A percentile compares a stretch with the other conserved stretches of the same genome.
Evolutionary conservation across 2,888 invertebrate species (phyloP).

Genomic region (Drosophila setosimentum): DNA sequence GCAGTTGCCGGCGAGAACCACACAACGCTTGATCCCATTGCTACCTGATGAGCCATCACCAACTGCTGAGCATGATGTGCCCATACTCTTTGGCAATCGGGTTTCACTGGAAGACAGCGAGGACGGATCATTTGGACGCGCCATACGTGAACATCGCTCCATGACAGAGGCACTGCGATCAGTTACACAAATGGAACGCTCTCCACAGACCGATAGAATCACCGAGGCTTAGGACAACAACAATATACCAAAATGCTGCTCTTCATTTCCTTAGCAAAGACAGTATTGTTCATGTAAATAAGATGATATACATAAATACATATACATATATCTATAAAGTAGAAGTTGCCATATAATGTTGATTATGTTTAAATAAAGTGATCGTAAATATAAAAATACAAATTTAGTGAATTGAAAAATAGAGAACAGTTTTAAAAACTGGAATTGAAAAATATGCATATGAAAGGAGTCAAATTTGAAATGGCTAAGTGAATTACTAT

Average conservation of each 20-base stretch:
- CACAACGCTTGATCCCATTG: conserved; percentile 55
- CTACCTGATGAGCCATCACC: conserved; percentile 7
- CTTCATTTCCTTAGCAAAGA: conserved; percentile 67
- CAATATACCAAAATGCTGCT: conserved; percentile 28
- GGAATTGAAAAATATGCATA: neutral
- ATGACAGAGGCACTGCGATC: conserved; percentile 82
- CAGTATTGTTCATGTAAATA: conserved; percentile 70
- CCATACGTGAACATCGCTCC: conserved; percentile 86
- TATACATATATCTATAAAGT: conserved; percentile 19
- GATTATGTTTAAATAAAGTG: conserved; percentile 57
- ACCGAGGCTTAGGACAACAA: conserved; percentile 55
- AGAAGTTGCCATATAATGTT: conserved; percentile 57
- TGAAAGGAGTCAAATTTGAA: too few relatives aligned
- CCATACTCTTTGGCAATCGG: conserved; percentile 73
- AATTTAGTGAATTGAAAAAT: neutral
- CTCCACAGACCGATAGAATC: neutral
- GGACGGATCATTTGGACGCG: conserved; percentile 70
- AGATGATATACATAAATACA: conserved; percentile 21
- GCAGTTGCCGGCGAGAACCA: conserved; percentile 51
- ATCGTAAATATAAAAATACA: conserved; percentile 13
- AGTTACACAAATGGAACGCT: conserved; percentile 19
- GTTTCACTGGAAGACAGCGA: conserved; percentile 66
- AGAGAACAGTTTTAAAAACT: neutral
- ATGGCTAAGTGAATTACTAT: too few relatives aligned
- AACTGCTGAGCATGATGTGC: conserved; percentile 28